A percentile compares a stretch with the other conserved stretches of the same genome.
phyloP scores from a whole-genome alignment of 2,888 invertebrate species.

The Tyria jacobaeae region DNA sequence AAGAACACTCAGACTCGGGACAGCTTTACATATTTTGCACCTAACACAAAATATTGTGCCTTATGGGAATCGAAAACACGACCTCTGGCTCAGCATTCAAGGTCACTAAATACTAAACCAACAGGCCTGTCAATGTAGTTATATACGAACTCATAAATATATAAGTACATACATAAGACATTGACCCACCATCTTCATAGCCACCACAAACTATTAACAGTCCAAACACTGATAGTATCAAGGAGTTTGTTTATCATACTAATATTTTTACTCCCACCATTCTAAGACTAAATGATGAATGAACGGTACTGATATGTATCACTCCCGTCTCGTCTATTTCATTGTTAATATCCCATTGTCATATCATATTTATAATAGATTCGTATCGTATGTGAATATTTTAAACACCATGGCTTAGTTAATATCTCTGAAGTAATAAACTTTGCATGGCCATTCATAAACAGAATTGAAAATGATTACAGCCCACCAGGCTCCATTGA shows the following conservation, averaged over 20 bases:
- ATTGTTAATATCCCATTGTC: constrained; percentile 78
- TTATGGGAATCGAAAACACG: too few relatives aligned
- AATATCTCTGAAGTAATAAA: neutral
- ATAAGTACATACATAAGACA: constrained; percentile 13
- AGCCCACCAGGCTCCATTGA: neutral
- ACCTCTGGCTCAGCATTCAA: too few relatives aligned
- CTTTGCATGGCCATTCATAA: neutral
- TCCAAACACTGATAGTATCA: constrained; percentile 60
- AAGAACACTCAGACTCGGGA: too few relatives aligned
- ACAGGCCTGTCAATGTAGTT: too few relatives aligned
- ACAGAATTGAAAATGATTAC: neutral
- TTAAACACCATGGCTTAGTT: constrained; percentile 57
- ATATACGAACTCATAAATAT: neutral
- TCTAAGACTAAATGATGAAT: constrained; percentile 68
- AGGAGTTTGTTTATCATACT: constrained; percentile 61
- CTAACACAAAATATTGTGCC: too few relatives aligned
- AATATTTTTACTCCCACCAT: constrained; percentile 59
- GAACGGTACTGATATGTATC: constrained; percentile 69
- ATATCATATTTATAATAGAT: constrained; percentile 77
- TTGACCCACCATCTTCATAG: constrained; percentile 25
- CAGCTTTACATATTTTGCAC: too few relatives aligned
- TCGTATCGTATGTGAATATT: constrained; percentile 65
- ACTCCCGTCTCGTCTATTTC: constrained; percentile 64
- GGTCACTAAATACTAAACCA: too few relatives aligned
- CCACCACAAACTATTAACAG: constrained; percentile 57